Base-by-base conservation (phyloP, 1,140 invertebrate genomes). In the Drosophila neocordata region DNA sequence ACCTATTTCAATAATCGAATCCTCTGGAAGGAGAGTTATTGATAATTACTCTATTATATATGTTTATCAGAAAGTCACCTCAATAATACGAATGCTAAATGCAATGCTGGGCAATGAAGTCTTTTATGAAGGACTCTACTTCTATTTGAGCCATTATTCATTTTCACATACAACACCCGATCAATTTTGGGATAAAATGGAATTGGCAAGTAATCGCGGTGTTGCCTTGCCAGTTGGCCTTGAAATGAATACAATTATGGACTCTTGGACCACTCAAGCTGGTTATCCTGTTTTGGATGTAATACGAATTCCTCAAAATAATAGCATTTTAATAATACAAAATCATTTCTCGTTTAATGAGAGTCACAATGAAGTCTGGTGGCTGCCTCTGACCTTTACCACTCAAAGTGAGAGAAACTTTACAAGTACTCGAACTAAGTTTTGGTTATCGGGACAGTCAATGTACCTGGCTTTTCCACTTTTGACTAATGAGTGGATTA, bases 81-180 rank as follows among this genome's bases (percentile, higher is more conserved):
- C 96, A 0, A 95, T 99, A 12, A 94, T 98, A 44, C 92, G 96
- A 5, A 98, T 98, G 97, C 96, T 98, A 94, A 93, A 94, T 65
- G 93, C 95, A 77, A 97, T 97, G 91, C 92, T 98, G 1, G 95
- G 96, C 0, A 94, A 96, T 51, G 92, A 94, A 1, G 94, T 94
- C 1, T 97, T 95, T 81, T 92, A 93, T 20, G 90, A 92, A 37
- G 96, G 96, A 34, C 91, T 97, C 12, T 73, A 85, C 63, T 94
- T 93, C 38, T 96, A 96, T 89, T 90, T 95, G 3, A 91, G 92
- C 38, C 93, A 93, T 57, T 93, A 94, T 69, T 92, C 93, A 35
- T 95, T 94, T 71, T 73, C 89, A 0, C 94, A 94, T 89, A 96
- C 96, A 1, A 94, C 94, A 38, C 95, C 97, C 90, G 94, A 97